Evolutionary conservation across 2,888 invertebrate genomes (phyloP).

Genomic region (Drosophila hamatofila): DNA sequence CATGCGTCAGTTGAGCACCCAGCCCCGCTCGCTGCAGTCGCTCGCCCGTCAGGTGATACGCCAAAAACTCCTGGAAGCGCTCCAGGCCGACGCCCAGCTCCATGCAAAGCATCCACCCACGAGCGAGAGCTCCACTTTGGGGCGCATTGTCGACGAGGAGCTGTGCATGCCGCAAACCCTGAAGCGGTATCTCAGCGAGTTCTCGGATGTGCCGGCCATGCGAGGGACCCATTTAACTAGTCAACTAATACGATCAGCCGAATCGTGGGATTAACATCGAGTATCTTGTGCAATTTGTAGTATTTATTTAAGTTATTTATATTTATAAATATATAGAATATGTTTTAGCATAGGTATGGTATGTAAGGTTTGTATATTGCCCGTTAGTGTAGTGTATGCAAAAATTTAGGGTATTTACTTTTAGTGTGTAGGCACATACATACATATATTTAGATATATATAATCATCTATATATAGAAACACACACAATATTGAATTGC

Average conservation of each 20-base stretch:
- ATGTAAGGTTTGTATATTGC: slow-evolving; percentile 13
- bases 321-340: slow-evolving; percentile 30
- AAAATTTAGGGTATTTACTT: slow-evolving; percentile 23
- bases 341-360: slow-evolving; percentile 28
- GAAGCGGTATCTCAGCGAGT: slow-evolving; percentile 81
- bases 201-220: slow-evolving; percentile 79
- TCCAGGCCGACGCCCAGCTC: slow-evolving; percentile 57
- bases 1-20: slow-evolving; percentile 60
- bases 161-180: slow-evolving; percentile 79
- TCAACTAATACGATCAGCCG: slow-evolving; percentile 24
- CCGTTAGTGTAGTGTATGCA: slow-evolving; percentile 12
- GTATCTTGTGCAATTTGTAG: slow-evolving; percentile 32
- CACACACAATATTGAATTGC: neutral
- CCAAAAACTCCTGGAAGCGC: slow-evolving; percentile 63
- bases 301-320: slow-evolving; percentile 47
- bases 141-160: slow-evolving; percentile 73
- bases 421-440: slow-evolving; percentile 16
- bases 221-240: slow-evolving; percentile 20
- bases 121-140: slow-evolving; percentile 76
- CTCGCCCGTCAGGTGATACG: slow-evolving; percentile 81
- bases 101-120: slow-evolving; percentile 70
- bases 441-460: slow-evolving; percentile 16
- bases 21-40: slow-evolving; percentile 80
- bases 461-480: slow-evolving; percentile 16
- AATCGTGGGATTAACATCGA: slow-evolving; percentile 57